These are phyloP conservation scores for Coregonus suidteri DNA, from an alignment of 2,797 vertebrate genomes.

Conservation along the genomic window DNA sequence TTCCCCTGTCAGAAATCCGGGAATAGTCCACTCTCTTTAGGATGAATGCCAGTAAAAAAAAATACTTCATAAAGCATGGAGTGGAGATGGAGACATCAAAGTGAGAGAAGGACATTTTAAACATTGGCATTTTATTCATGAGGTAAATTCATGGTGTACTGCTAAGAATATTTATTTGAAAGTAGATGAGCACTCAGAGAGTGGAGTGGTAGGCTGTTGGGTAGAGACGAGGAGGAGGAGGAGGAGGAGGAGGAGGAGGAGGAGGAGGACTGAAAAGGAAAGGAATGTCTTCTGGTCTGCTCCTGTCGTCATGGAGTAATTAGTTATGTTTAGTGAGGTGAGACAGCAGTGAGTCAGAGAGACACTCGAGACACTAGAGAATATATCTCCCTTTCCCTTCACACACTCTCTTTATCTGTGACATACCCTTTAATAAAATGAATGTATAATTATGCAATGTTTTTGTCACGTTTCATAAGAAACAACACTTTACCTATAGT, in stretches of 20 bases:
- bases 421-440: too few species aligned
- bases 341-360: background rate
- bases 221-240: constrained; percentile 16
- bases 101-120: constrained; percentile 57
- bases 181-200: constrained; percentile 44
- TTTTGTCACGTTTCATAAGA: too few species aligned
- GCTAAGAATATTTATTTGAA: constrained; percentile 44
- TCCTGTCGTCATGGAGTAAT: constrained; percentile 10
- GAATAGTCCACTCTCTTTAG: constrained; percentile 32
- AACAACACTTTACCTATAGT: too few species aligned
- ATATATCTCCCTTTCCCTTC: background rate
- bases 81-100: constrained; percentile 42
- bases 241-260: background rate
- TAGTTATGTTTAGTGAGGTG: background rate
- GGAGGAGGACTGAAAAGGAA: constrained; percentile 11
- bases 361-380: background rate
- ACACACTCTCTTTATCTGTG: too few species aligned
- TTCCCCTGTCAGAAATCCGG: constrained; percentile 32
- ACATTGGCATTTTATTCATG: constrained; percentile 60
- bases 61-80: constrained; percentile 57
- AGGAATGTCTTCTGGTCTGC: constrained; percentile 6
- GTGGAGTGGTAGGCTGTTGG: constrained; percentile 28
- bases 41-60: constrained; percentile 38
- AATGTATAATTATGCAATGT: too few species aligned
- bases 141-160: constrained; percentile 27